Base-by-base conservation (phyloP, 2,888 invertebrate genomes). In the Emmelina monodactyla region DNA sequence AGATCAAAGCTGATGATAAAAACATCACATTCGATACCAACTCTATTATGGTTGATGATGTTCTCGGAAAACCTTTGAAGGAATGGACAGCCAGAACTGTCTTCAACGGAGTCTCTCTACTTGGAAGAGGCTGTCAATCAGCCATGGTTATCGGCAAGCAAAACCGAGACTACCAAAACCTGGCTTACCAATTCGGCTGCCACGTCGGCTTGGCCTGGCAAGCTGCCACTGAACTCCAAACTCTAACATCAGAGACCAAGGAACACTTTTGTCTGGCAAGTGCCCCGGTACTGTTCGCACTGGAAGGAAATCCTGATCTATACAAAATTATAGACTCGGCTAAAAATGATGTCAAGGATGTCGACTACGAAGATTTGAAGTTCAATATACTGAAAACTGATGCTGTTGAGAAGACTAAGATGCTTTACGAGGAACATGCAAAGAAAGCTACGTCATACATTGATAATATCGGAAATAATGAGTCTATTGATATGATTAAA, bases 121-220 rank as follows among this genome's bases (percentile, higher is more conserved):
- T 82, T 0, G 92, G 92, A 0, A 87, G 89, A 55, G 88, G 91
- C 2, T 94, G 93, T 47, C 87, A 90, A 64, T 88, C 89, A 1
- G 88, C 92, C 0, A 75, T 93, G 62, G 85, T 88, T 43, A 60
- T 94, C 19, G 90, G 89, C 6, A 87, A 86, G 11, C 91, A 92
- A 50, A 80, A 81, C 15, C 65, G 83, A 16, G 82, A 85, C 3
- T 70, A 86, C 1, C 90, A 92, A 51, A 83, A 86, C 41, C 82
- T 84, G 38, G 93, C 91, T 0, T 90, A 88, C 53, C 82, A 88
- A 37, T 92, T 93, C 60, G 93, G 92, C 1, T 88, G 89, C 53
- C 89, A 92, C 60, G 82, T 92, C 6, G 92, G 91, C 3, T 75
- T 91, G 33, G 91, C 91, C 1, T 90, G 91, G 87, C 92, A 93